Evolutionary conservation across 2,888 invertebrate species (phyloP).

Genomic region (Hypena proboscidalis): DNA sequence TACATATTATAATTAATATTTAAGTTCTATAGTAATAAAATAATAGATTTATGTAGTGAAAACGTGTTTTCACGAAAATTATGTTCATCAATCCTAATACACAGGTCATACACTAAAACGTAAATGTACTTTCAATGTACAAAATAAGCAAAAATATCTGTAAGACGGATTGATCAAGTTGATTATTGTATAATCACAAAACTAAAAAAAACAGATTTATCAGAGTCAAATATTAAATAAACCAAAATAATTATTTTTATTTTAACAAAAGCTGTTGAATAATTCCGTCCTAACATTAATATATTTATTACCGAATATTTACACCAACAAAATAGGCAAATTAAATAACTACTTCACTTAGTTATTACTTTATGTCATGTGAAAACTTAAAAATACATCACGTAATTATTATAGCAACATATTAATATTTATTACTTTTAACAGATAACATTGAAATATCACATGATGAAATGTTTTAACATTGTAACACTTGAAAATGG

Average conservation of each 20-base stretch:
- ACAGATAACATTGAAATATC: constrained; percentile 84
- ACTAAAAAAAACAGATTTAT: constrained; percentile 9
- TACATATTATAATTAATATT: constrained; percentile 66
- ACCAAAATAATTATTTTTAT: constrained; percentile 18
- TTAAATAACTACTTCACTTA: constrained; percentile 48
- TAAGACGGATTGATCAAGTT: constrained; percentile 11
- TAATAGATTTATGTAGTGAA: constrained; percentile 56
- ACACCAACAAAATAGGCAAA: constrained; percentile 67
- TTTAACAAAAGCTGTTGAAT: constrained; percentile 29
- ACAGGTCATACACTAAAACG: constrained; percentile 11
- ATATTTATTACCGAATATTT: constrained; percentile 58
- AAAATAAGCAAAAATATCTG: constrained; percentile 5
- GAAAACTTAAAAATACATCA: constrained; percentile 67
- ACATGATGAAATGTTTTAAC: constrained; percentile 79
- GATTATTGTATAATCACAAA: constrained; percentile 9
- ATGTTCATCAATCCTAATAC: constrained; percentile 17
- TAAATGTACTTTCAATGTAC: constrained; percentile 7
- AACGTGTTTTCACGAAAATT: constrained; percentile 21
- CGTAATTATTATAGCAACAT: constrained; percentile 67
- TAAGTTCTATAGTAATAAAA: constrained; percentile 72
- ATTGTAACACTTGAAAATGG: constrained; percentile 72
- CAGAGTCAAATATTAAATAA: constrained; percentile 10
- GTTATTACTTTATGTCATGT: constrained; percentile 70
- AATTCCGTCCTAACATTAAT: constrained; percentile 38
- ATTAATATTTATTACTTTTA: constrained; percentile 72